phyloP scores from a whole-genome alignment of 2,113 vertebrate genomes.

The Cavia porcellus region DNA sequence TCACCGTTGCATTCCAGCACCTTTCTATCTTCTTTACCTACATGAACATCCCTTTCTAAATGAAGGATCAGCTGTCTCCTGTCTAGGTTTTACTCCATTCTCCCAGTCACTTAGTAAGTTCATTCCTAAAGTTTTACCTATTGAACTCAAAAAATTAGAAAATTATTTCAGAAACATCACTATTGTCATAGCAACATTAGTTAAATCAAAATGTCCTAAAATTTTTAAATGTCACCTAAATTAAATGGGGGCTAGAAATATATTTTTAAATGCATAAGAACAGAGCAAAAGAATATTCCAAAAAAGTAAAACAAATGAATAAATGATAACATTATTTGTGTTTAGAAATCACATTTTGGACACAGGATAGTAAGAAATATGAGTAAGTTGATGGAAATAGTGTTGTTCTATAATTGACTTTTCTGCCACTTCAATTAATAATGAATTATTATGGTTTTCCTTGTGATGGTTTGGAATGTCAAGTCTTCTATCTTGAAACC shows the following conservation, averaged over 20 bases:
- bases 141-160: conserved; percentile 23
- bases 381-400: conserved; percentile 1
- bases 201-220: conserved; percentile 55
- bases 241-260: conserved; percentile 29
- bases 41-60: background rate
- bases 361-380: conserved; percentile 49
- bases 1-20: background rate
- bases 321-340: conserved; percentile 4
- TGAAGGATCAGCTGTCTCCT: background rate
- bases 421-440: conserved; percentile 64
- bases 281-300: conserved; percentile 16
- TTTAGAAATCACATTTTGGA: background rate
- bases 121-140: background rate
- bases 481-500: conserved; percentile 64
- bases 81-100: background rate
- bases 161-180: conserved; percentile 48
- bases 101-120: background rate
- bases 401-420: conserved; percentile 62
- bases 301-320: conserved; percentile 51
- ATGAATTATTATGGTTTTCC: conserved; percentile 66
- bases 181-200: conserved; percentile 40
- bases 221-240: background rate
- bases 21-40: background rate
- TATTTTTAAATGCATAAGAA: conserved; percentile 47
- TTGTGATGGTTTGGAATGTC: background rate